A percentile compares a stretch with the other conserved stretches of the same genome.
Conservation (phyloP, 2,113 vertebrate species). For the Anoura caudifer region DNA sequence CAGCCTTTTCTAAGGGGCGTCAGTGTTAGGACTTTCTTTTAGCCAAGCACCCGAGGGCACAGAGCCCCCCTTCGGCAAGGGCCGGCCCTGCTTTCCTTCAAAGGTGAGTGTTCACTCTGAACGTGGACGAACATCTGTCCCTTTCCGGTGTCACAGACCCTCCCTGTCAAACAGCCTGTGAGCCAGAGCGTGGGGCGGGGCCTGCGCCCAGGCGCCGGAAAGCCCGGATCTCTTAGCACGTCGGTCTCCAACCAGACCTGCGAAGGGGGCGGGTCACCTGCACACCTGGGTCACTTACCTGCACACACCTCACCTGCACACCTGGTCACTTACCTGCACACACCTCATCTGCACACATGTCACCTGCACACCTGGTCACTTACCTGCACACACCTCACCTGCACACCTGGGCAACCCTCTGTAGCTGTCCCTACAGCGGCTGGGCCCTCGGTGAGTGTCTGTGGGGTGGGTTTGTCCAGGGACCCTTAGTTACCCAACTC, state of each 20-base stretch:
- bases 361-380: neutral
- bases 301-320: too few species aligned
- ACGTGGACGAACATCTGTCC: neutral
- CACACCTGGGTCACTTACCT: too few species aligned
- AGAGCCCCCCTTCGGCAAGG: neutral
- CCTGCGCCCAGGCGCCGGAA: neutral
- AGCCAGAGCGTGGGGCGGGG: fast-evolving
- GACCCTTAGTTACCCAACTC: neutral
- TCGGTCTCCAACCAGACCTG: fast-evolving
- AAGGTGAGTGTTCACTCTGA: neutral
- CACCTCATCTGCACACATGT: neutral
- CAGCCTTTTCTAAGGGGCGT: neutral
- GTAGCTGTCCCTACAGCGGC: neutral
- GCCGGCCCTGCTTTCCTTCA: neutral
- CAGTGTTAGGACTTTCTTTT: neutral
- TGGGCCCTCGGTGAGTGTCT: fast-evolving
- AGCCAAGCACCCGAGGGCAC: neutral
- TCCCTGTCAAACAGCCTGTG: too few species aligned
- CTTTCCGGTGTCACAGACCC: neutral
- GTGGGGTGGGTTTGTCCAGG: fast-evolving
- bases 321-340: neutral
- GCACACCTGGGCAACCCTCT: neutral
- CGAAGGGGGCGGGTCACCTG: fast-evolving
- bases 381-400: neutral
- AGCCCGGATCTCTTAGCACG: fast-evolving